Evolutionary conservation across 37 sponge, comb jelly and placozoan species (phyloP).

Genomic region (Axinella damicornis): DNA sequence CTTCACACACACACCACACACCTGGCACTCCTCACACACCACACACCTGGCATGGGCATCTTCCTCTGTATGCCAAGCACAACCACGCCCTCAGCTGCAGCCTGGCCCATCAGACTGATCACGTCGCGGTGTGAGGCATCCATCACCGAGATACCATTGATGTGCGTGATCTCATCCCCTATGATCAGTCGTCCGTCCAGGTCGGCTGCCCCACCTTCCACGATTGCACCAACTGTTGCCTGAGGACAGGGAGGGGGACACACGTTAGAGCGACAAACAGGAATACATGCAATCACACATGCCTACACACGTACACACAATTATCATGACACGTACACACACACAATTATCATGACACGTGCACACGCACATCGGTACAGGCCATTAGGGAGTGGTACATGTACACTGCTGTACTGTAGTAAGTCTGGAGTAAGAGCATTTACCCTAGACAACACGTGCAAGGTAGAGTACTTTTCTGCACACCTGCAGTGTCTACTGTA

Average conservation of each 20-base stretch:
- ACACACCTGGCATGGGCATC: slow-evolving; percentile 39
- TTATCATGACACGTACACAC: background rate
- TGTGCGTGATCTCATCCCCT: slow-evolving; percentile 94
- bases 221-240: slow-evolving; percentile 87
- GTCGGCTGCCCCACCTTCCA: slow-evolving; percentile 87
- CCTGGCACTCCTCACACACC: too few relatives aligned
- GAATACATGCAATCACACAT: too few relatives aligned
- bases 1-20: too few relatives aligned
- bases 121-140: slow-evolving; percentile 86
- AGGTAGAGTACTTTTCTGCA: too few relatives aligned
- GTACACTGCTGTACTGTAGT: too few relatives aligned
- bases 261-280: too few relatives aligned
- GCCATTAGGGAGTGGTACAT: too few relatives aligned
- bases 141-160: slow-evolving; percentile 88
- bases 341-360: background rate
- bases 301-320: slow-evolving; percentile 46
- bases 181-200: slow-evolving; percentile 85
- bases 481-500: too few relatives aligned
- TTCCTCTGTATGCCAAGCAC: slow-evolving; percentile 52
- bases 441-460: too few relatives aligned
- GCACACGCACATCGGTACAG: slow-evolving; percentile 1
- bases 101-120: slow-evolving; percentile 84
- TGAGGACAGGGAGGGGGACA: background rate
- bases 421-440: too few relatives aligned
- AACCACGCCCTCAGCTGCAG: slow-evolving; percentile 67